phyloP scores from a whole-genome alignment of 1,140 invertebrate genomes.

The Drosophila nasuta region DNA sequence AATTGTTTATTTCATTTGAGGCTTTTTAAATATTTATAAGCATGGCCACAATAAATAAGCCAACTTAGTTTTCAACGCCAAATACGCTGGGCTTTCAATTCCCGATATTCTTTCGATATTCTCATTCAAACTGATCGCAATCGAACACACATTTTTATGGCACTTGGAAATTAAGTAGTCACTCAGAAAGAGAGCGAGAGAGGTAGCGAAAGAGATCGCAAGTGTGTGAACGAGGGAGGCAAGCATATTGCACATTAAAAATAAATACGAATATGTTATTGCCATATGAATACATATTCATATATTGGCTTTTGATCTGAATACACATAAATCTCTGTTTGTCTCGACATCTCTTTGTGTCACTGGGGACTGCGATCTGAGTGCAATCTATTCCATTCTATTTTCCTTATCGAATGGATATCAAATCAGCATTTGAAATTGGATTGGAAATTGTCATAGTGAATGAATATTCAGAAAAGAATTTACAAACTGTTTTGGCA shows the following conservation, averaged over 20 bases:
- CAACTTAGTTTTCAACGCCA: slow-evolving; percentile 55
- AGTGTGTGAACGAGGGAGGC: background rate
- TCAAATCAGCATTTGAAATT: slow-evolving; percentile 17
- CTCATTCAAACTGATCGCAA: slow-evolving; percentile 17
- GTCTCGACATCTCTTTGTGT: slow-evolving; percentile 1
- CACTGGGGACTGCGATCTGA: background rate
- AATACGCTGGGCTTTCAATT: slow-evolving; percentile 47
- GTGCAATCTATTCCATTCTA: background rate
- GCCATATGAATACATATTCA: slow-evolving; percentile 43
- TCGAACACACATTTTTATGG: slow-evolving; percentile 53
- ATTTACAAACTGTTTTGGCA: background rate
- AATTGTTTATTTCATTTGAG: slow-evolving; percentile 58
- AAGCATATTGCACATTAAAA: slow-evolving; percentile 52
- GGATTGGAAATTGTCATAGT: background rate
- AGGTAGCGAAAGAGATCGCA: slow-evolving; percentile 3
- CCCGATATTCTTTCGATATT: slow-evolving; percentile 20
- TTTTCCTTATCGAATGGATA: background rate
- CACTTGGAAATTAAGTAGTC: slow-evolving; percentile 58
- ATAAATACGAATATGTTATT: slow-evolving; percentile 53
- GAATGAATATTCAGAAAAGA: background rate
- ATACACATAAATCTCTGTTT: slow-evolving; percentile 29
- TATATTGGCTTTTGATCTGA: slow-evolving; percentile 25
- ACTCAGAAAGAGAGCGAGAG: slow-evolving; percentile 18
- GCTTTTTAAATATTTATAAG: slow-evolving; percentile 61
- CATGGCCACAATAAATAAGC: slow-evolving; percentile 52